Evolutionary conservation across 2,797 vertebrate species (phyloP).

Genomic region (Rhyacichthys aspro): DNA sequence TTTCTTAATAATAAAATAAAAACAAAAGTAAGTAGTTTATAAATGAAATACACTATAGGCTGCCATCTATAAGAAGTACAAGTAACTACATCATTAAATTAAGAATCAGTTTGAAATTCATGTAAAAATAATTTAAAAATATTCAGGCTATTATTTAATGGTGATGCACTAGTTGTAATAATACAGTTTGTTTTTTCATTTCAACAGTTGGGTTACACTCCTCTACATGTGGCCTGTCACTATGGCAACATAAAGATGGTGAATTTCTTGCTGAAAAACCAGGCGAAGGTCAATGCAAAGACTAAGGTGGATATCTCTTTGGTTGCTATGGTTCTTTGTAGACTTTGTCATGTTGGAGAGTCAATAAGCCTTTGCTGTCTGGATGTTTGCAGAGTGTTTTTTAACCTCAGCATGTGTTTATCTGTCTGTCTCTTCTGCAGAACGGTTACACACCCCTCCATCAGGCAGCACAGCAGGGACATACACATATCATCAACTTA

Average conservation of each 20-base stretch:
- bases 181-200: conserved; percentile 1
- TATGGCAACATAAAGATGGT: conserved; percentile 98
- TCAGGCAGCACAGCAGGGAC: conserved; percentile 97
- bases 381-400: background rate
- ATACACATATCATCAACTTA: conserved; percentile 97
- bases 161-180: background rate
- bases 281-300: conserved; percentile 94
- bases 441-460: conserved; percentile 96
- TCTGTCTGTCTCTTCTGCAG: conserved; percentile 68
- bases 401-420: background rate
- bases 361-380: background rate
- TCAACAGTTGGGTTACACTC: conserved; percentile 93
- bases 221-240: conserved; percentile 96
- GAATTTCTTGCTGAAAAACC: conserved; percentile 93
- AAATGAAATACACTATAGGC: too few relatives aligned
- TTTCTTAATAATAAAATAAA: too few relatives aligned
- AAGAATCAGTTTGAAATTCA: too few relatives aligned
- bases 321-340: background rate
- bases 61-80: too few relatives aligned
- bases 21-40: too few relatives aligned
- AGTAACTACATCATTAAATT: too few relatives aligned
- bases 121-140: too few relatives aligned
- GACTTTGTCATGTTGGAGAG: background rate
- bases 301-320: conserved; percentile 85
- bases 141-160: too few relatives aligned